Evolutionary conservation across 1,140 invertebrate species (phyloP), one percentile per base, ranked within the genome.

Genomic region (Solen grandis): DNA sequence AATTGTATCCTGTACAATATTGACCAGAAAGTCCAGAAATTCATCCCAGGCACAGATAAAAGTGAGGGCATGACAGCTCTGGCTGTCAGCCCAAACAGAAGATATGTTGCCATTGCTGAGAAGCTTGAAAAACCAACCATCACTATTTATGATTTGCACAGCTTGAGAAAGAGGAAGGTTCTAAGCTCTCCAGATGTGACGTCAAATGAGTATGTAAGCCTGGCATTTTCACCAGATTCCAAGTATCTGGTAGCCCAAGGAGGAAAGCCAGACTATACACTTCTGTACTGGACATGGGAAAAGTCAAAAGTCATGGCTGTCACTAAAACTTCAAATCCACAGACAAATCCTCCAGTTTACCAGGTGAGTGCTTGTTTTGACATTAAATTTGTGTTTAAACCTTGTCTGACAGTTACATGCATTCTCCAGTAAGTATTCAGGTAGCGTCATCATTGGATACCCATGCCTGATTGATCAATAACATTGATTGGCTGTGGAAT

Each of bases 281-380:
- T 97, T 89, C 93, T 96, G 65, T 95, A 95, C 89, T 98, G 96
- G 91, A 95, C 95, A 86, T 96, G 96, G 95, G 96, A 97, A 84
- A 96, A 95, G 90, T 95, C 95, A 1, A 96, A 96, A 91, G 93
- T 97, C 0, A 95, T 97, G 85, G 96, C 95, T 66, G 94, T 94
- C 63, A 94, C 94, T 1, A 96, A 95, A 93, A 95, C 55, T 94
- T 95, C 83, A 22, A 91, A 88, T 74, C 88, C 90, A 29, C 90
- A 91, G 59, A 88, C 86, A 16, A 88, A 87, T 84, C 88, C 89
- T 22, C 90, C 92, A 33, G 89, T 93, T 33, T 91, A 91, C 80
- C 92, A 93, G 91, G 92, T 93, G 84, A 65, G 38, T n/a, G n/a
- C n/a, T n/a, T n/a, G n/a, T 63, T 33, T 41, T 62, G 33, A 16